Conservation (phyloP, 35 echinoderm and acorn worm species). For the Acanthaster planci region DNA sequence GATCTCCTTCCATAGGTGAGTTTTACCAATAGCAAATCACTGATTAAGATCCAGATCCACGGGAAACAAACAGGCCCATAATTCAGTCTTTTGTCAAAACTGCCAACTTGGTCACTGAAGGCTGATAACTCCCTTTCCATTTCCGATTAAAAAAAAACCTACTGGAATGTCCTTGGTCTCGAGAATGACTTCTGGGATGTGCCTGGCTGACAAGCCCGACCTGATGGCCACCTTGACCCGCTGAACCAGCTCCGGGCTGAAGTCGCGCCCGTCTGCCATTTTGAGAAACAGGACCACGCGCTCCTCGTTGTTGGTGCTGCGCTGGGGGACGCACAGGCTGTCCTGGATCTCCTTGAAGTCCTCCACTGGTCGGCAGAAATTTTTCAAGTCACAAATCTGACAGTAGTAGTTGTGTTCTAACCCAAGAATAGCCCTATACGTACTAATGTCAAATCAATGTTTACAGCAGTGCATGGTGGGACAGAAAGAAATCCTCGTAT, state of each 20-base stretch:
- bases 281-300: constrained; percentile 88
- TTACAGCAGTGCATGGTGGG: no score
- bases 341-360: constrained; percentile 85
- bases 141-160: constrained; percentile 20
- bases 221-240: constrained; percentile 66
- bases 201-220: constrained; percentile 81
- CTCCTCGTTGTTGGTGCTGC: constrained; percentile 80
- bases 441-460: no score
- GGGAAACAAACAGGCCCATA: no score
- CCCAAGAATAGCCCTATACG: no score
- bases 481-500: no score
- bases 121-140: no score
- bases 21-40: no score
- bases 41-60: no score
- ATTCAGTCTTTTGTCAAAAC: no score
- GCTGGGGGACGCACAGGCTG: constrained; percentile 92
- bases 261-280: constrained; percentile 55
- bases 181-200: constrained; percentile 83
- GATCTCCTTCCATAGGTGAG: no score
- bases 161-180: constrained; percentile 94
- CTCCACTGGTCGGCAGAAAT: constrained; percentile 67
- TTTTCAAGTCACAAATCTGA: background rate
- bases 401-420: no score
- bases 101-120: no score
- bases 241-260: constrained; percentile 62